Evolutionary conservation across 2,888 invertebrate genomes (phyloP), one percentile per base, ranked within the genome.

Genomic region (Hartigia nigra): DNA sequence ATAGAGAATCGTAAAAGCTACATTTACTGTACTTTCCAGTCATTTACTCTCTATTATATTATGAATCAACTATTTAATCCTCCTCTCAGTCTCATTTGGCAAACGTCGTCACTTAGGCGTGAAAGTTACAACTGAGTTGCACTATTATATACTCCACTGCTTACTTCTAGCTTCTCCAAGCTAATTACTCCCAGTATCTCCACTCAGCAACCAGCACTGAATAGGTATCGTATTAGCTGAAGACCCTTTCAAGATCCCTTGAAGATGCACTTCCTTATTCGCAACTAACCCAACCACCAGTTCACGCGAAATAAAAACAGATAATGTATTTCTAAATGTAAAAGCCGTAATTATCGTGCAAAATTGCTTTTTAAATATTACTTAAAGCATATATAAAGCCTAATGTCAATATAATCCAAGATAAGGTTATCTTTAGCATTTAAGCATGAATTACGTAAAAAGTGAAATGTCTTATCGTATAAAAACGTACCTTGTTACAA

Each of bases 101-200:
- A 55, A 55, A 55, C 55, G 55, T 55, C 23, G 9, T 55, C 55
- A 55, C 55, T 55, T 55, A 55, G 55, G 55, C 55, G 55, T 23
- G 23, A 55, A 55, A 55, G 55, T 55, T 55, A 55, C 23, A 55
- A 55, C 55, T 23, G 9, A 55, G 55, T 55, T 55, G 55, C 23
- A 55, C 55, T 2, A 23, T 23, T 55, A 55, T 55, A 55, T 55
- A 23, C 55, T 55, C 55, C 55, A 23, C 23, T 55, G 23, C 55
- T 55, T 55, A 23, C 23, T 55, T 55, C 74, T 75, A 70, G 77
- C 74, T 74, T 39, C 74, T 75, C 70, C 34, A 70, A 39, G 75
- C 78, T 75, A 78, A 78, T 78, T 78, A 78, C 78, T 78, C 70
- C 72, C 75, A 75, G 77, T 74, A 55, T 75, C 36, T 74, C 36